phyloP scores from a whole-genome alignment of 35 echinoderm and acorn worm species.

The Diadema setosum region DNA sequence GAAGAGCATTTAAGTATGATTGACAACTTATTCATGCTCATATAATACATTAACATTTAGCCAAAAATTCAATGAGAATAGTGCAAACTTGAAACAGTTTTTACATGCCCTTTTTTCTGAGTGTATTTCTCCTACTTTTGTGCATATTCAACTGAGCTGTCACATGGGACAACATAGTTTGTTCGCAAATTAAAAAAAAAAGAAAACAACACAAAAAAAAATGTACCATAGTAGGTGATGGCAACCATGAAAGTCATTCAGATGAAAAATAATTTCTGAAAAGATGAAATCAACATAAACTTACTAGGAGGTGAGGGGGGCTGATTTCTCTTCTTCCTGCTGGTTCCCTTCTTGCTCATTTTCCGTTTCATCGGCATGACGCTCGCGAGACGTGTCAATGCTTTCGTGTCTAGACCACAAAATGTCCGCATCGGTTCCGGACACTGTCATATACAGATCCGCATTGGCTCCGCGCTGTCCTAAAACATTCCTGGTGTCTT shows the following conservation, averaged over 20 bases:
- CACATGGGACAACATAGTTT: too few relatives aligned
- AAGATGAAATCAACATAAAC: neutral
- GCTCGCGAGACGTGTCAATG: neutral
- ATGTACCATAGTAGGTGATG: neutral
- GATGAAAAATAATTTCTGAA: neutral
- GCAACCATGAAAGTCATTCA: neutral
- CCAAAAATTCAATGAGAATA: too few relatives aligned
- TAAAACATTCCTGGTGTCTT: neutral
- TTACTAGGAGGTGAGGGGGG: neutral
- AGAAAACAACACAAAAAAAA: too few relatives aligned
- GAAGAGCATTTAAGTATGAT: too few relatives aligned
- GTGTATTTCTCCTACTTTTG: too few relatives aligned
- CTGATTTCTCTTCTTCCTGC: neutral
- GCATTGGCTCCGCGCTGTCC: neutral
- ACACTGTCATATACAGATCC: neutral
- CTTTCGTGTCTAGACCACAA: neutral
- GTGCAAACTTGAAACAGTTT: too few relatives aligned
- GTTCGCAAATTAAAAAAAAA: too few relatives aligned
- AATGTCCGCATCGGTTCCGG: neutral
- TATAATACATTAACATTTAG: too few relatives aligned
- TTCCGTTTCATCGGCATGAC: neutral
- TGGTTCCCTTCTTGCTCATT: neutral
- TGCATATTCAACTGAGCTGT: too few relatives aligned
- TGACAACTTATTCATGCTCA: too few relatives aligned
- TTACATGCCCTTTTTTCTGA: too few relatives aligned